phyloP scores from a whole-genome alignment of 2,797 vertebrate species.

The Hapalemur alaotrensis region DNA sequence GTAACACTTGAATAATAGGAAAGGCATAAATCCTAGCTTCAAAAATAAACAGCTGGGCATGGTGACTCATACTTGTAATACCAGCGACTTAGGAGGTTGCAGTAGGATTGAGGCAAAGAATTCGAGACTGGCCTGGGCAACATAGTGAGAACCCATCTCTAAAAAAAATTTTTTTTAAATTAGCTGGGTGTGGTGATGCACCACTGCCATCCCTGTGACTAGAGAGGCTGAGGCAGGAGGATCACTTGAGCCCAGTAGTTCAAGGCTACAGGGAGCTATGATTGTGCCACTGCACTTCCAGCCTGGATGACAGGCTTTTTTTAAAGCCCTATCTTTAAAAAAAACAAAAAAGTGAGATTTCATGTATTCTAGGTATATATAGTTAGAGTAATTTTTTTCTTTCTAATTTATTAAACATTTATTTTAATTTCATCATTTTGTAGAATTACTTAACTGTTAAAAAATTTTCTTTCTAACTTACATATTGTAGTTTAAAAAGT shows the following conservation, averaged over 20 bases:
- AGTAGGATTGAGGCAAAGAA: neutral
- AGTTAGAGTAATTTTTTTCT: neutral
- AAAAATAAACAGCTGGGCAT: neutral
- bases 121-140: neutral
- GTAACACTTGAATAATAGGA: neutral
- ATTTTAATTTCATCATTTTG: constrained; percentile 21
- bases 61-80: neutral
- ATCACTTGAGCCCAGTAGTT: too few species aligned
- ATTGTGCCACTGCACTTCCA: too few species aligned
- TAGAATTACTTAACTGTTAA: neutral
- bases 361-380: neutral
- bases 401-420: constrained; percentile 2
- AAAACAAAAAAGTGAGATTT: neutral
- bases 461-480: constrained; percentile 6
- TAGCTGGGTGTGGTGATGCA: too few species aligned
- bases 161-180: too few species aligned
- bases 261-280: too few species aligned
- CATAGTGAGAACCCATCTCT: too few species aligned
- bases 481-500: constrained; percentile 2
- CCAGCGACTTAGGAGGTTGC: neutral
- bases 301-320: too few species aligned
- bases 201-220: too few species aligned
- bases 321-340: too few species aligned
- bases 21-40: neutral
- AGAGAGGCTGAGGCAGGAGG: too few species aligned